Base-by-base conservation (phyloP, 2,888 invertebrate genomes). In the Ametastegia equiseti region DNA sequence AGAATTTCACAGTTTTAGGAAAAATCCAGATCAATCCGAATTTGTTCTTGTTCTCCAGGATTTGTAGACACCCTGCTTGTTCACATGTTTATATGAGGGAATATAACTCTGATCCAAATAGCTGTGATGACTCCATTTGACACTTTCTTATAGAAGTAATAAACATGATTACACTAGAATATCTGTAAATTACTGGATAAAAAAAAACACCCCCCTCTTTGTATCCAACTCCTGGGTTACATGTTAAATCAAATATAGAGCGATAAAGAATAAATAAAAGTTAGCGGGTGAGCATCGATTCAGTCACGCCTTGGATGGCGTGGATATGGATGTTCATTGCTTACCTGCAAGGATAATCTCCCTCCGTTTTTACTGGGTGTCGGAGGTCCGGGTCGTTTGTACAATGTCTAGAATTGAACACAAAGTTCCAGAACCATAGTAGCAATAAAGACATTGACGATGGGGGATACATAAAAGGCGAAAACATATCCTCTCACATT, bases 301-400 rank as follows among this genome's bases (percentile, higher is more conserved):
- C 13, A 15, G 30, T 69, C 63, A 78, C 50, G 60, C 57, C 19
- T 80, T 23, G 19, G 23, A 30, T 36, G 36, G 19, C 39, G 19
- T 57, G 42, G 19, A 39, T 23, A 80, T n/a, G 27, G 30, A 23
- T 33, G 45, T 50, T 42, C 77, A 73, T 39, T 45, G 60, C 92
- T 92, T 88, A 95, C 94, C 90, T 95, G 95, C 69, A 95, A 93
- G 0, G 97, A 97, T 9, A 95, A 92, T 83, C 96, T 93, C 1
- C 95, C 95, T 13, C 96, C 96, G 90, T 96, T 95, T 92, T 97
- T 97, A 92, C 96, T 96, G 0, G 97, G 97, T 0, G 97, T 97
- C 33, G 97, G 97, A 67, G 97, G 97, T 0, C 97, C 97, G 0
- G 97, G 97, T 88, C 95, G 95, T 93, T 96, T 97, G 90, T 97